Conservation (phyloP, 2,113 vertebrate genomes). For the Leptobrachium ailaonicum region DNA sequence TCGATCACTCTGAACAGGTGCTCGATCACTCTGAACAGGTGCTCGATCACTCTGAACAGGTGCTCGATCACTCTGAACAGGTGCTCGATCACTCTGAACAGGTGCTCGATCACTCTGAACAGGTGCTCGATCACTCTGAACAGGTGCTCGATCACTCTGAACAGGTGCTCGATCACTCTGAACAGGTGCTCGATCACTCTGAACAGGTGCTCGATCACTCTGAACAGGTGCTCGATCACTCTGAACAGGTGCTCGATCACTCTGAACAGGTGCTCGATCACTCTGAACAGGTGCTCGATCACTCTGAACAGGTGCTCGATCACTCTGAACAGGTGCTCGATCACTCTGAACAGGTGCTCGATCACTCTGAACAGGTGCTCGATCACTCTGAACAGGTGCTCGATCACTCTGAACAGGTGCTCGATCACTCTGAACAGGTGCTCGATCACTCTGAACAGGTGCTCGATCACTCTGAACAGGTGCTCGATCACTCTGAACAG, state of each 20-base stretch:
- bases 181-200: not conserved
- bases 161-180: not conserved
- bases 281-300: not conserved
- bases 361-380: constrained; percentile 1
- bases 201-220: not conserved
- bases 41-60: not conserved
- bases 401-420: constrained; percentile 3
- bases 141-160: not conserved
- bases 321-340: not conserved
- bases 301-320: not conserved
- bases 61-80: not conserved
- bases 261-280: not conserved
- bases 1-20: not conserved
- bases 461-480: not conserved
- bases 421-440: not conserved
- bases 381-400: not conserved
- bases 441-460: not conserved
- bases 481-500: not conserved
- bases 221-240: not conserved
- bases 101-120: not conserved
- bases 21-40: not conserved
- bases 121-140: not conserved
- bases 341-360: not conserved
- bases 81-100: not conserved
- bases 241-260: not conserved